Evolutionary conservation across 1,140 invertebrate genomes (phyloP).

Genomic region (Pseudoatta argentina): DNA sequence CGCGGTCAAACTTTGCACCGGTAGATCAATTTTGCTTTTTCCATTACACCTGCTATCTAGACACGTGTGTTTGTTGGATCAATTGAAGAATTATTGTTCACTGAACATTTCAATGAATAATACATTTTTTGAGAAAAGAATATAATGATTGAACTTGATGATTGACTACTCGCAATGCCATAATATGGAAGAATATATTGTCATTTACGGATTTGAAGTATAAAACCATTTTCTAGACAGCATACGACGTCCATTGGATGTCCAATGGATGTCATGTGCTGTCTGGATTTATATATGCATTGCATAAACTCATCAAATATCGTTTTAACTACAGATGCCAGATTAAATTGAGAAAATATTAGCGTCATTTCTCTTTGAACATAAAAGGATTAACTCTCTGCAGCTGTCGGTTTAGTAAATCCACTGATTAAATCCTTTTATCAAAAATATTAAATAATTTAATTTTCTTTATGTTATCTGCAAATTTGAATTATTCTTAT

Average conservation of each 20-base stretch:
- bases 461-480: too few relatives aligned
- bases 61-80: conserved; percentile 55
- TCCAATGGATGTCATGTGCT: too few relatives aligned
- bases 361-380: neutral
- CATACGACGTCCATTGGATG: too few relatives aligned
- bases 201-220: neutral
- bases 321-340: too few relatives aligned
- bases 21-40: conserved; percentile 54
- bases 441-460: too few relatives aligned
- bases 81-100: conserved; percentile 45
- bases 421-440: too few relatives aligned
- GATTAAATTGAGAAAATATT: neutral
- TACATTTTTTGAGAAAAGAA: conserved; percentile 32
- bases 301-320: neutral
- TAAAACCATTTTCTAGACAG: neutral
- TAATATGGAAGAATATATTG: neutral
- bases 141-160: conserved; percentile 13
- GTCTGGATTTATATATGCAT: neutral
- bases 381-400: neutral
- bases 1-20: conserved; percentile 32
- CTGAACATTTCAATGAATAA: conserved; percentile 44
- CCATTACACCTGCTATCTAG: conserved; percentile 37
- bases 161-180: neutral
- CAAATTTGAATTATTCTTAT: too few relatives aligned
- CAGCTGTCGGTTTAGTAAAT: too few relatives aligned